Base-by-base conservation (phyloP, 2,797 vertebrate genomes). In the Mormyrops attenuatus region DNA sequence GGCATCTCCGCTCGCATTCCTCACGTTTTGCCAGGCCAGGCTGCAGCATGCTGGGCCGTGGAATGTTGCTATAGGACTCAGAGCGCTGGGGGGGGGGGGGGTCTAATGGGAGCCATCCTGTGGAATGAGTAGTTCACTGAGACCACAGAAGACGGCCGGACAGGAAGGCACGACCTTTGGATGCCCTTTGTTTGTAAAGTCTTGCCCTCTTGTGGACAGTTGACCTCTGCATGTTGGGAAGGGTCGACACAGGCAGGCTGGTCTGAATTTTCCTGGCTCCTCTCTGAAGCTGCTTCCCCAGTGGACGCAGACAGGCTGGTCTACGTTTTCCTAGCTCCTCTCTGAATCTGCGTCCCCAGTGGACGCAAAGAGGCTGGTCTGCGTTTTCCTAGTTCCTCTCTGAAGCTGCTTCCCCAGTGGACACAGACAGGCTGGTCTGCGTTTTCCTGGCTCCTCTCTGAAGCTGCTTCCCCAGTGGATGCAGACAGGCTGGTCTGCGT, bases 1-100 rank as follows among this genome's bases (percentile, higher is more conserved):
- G 60, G 34, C 52, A 88, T 88, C 88, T 8, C 3, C 22, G 80
- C 87, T 73, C 88, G 91, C 91, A 94, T 94, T 95, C 93, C 92
- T 91, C 63, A 63, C 80, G 41, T 44, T 89, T 89, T 84, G 88
- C 89, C 22, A 89, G 93, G 91, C 87, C 92, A 92, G 92, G 94
- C 92, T 92, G 69, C 82, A 90, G 88, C 92, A 5, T 90, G 93
- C 89, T 86, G 85, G 90, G 50, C 88, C 91, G 91, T 93, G 93
- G 90, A 92, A 92, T 91, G 93, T 89, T 90, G 88, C 47, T 88
- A 90, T 91, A 80, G 88, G 89, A 85, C 89, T 91, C 88, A 88
- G 90, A 80, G 80, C 5, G 34, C 60, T 38, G 84, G 41, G 52
- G 52, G 30, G 30, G 47, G 90, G 84, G 89, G 87, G 77, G 80